These are phyloP conservation scores for Gallinago paraguaiae DNA, from an alignment of 2,113 vertebrate species.

Conservation along the genomic window DNA sequence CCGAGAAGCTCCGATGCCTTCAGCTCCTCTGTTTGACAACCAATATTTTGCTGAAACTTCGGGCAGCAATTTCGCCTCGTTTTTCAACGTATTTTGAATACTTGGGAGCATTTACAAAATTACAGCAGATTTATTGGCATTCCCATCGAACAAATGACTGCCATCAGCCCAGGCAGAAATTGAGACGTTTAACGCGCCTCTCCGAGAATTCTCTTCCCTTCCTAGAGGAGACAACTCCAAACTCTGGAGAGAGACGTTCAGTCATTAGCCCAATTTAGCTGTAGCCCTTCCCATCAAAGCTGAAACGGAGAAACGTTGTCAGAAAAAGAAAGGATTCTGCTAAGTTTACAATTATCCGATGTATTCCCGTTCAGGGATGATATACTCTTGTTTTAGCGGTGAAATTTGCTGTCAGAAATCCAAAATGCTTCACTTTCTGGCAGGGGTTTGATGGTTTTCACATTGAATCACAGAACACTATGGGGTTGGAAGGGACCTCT, in stretches of 20 bases:
- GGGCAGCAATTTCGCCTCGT: background rate
- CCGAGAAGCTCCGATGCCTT: background rate
- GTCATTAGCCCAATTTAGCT: background rate
- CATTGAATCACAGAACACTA: too few species aligned
- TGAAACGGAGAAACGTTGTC: background rate
- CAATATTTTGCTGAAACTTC: background rate
- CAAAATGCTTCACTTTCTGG: background rate
- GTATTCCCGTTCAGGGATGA: background rate
- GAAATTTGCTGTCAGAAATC: background rate
- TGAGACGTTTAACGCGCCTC: background rate
- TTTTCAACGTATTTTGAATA: background rate
- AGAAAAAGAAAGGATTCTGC: background rate
- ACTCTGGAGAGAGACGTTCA: background rate
- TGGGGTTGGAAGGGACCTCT: too few species aligned
- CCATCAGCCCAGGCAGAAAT: background rate
- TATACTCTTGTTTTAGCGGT: background rate
- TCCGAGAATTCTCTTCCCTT: background rate
- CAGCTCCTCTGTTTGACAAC: background rate
- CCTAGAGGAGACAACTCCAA: background rate
- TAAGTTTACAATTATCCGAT: background rate
- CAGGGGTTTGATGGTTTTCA: background rate
- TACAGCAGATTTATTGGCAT: background rate
- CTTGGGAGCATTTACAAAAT: slow-evolving; percentile 13
- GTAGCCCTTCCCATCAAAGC: slow-evolving; percentile 19
- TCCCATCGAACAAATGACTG: background rate